phyloP scores from a whole-genome alignment of 53 echinoderm and acorn worm species.

The Pentamera pediparva region DNA sequence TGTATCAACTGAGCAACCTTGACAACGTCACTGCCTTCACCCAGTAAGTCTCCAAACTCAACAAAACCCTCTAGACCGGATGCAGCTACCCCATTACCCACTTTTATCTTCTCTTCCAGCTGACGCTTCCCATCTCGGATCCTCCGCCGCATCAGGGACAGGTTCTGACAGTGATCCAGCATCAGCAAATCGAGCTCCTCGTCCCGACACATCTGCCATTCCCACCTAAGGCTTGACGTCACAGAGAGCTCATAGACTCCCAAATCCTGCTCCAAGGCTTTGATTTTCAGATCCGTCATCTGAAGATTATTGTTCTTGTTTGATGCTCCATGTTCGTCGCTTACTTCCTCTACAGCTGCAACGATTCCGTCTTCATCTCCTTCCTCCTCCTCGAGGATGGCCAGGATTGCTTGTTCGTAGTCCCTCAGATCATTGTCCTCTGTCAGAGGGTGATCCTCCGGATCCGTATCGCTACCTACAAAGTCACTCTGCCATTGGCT shows the following conservation, averaged over 20 bases:
- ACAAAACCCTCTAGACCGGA: too few species aligned
- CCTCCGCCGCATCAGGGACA: background rate
- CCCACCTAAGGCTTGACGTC: background rate
- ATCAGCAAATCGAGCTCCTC: conserved; percentile 11
- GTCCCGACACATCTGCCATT: conserved; percentile 12
- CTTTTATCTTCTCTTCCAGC: background rate
- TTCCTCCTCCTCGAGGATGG: conserved; percentile 23
- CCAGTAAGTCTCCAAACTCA: too few species aligned
- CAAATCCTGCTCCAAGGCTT: conserved; percentile 10
- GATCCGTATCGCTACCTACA: too few species aligned
- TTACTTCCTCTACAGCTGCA: background rate
- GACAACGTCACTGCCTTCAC: too few species aligned
- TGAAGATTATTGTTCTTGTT: too few species aligned
- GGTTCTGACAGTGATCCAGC: conserved; percentile 10
- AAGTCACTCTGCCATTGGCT: too few species aligned
- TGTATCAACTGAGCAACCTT: too few species aligned
- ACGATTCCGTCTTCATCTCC: background rate
- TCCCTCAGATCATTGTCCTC: background rate
- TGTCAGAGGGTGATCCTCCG: too few species aligned
- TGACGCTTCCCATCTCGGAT: too few species aligned
- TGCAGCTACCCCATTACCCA: too few species aligned
- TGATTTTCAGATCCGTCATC: conserved; percentile 3
- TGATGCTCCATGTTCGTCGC: too few species aligned
- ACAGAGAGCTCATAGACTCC: background rate
- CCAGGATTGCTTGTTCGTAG: conserved; percentile 9